Base-by-base conservation (phyloP, 1,140 invertebrate genomes). In the Patella vulgata region DNA sequence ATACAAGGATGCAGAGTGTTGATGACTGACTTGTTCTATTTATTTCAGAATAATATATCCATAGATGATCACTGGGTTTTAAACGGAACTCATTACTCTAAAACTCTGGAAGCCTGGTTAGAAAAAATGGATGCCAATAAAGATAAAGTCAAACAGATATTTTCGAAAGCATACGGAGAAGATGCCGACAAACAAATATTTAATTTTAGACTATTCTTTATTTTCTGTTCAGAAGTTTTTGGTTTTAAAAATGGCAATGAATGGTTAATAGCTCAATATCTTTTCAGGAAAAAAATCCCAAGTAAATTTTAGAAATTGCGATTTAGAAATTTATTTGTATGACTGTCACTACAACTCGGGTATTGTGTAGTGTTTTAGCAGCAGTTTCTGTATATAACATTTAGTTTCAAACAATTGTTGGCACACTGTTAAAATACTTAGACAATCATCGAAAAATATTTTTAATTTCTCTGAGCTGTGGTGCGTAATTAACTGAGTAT, bases 191-290 rank as follows among this genome's bases (percentile, higher is more conserved):
- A 80, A 60, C 72, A 78, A 31, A 30, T 76, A 3, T 78, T 77
- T 51, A 78, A 80, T 57, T 80, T 73, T 73, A 59, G 78, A 44
- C 50, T 80, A 17, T 80, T 80, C 50, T 80, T 77, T 53, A 80
- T 80, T 19, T 80, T 78, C 57, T 79, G 77, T 65, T 76, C 75
- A 3, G 79, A 80, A 60, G 77, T 78, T 21, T 80, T 80, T 63
- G 74, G 72, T 0, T 80, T 68, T 47, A 70, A 60, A 19, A 51
- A 63, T 42, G 79, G 79, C 3, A 80, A 80, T 59, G 73, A 80
- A 30, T 80, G 78, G 78, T 70, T 70, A 52, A 64, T 79, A 1
- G 65, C 70, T 1, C 67, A 73, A n/a, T 72, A 79, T 53, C 56
- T 78, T 23, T 79, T 80, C 52, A 69, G 59, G 25, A 78, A 77